Base-by-base conservation (phyloP, 1,140 invertebrate genomes). In the Acromyrmex echinatior region DNA sequence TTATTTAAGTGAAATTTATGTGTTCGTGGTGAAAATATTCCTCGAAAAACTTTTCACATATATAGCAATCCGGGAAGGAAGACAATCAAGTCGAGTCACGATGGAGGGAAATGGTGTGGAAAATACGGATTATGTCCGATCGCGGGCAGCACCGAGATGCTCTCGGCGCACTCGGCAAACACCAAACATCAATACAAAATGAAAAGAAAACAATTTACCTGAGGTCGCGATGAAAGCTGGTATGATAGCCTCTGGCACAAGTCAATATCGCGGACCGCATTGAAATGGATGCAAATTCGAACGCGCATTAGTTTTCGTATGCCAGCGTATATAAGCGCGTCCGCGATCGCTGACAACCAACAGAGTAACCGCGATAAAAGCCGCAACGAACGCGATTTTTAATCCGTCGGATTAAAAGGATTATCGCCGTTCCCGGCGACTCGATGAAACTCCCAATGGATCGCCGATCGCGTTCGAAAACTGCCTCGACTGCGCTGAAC, bases 181-280 rank as follows among this genome's bases (percentile, higher is more conserved):
- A 21, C 18, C 5, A 35, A 79, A 79, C 63, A 79, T 7, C 62
- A 53, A 79, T 68, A 49, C 16, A 28, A 68, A 66, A 79, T 79
- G 62, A 68, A 79, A 79, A 68, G 77, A 79, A 79, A 79, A 79
- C 77, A 79, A 53, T 68, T 66, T 79, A 79, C 45, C 77, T 79
- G 66, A 6, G 39, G 35, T 51, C 18, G 31, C 12, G 25, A 18
- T 79, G 76, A 79, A 79, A 79, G 62, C 56, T 25, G 56, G 56
- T 25, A 21, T 21, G 56, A 77, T 25, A 77, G 76, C 21, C 28
- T 18, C 28, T 14, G 7, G 45, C 25, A 45, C 25, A 2, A 79
- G 62, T 68, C 62, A 28, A 79, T 68, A 79, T 53, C 49, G 12
- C 3, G 3, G 9, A 1, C 16, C 3, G 25, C 16, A 45, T 49